A percentile compares a stretch with the other conserved stretches of the same genome.
Conservation (phyloP, 2,113 vertebrate species). For the Lutjanus erythropterus region DNA sequence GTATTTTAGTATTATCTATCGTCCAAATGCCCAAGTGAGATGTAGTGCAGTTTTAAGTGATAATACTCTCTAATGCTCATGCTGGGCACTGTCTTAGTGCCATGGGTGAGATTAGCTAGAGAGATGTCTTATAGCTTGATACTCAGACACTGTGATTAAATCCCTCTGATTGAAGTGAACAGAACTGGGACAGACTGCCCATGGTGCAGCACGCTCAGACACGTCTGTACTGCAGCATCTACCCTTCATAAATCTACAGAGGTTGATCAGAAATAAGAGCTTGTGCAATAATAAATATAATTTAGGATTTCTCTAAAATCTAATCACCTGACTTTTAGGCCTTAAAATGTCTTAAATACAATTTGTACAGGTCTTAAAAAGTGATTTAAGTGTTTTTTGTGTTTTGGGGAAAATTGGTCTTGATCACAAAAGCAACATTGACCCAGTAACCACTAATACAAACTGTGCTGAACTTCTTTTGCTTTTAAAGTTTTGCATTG, state of each 20-base stretch:
- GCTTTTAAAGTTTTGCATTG: too few species aligned
- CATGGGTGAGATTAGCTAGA: conserved; percentile 61
- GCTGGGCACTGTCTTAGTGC: conserved; percentile 36
- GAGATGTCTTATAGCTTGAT: conserved; percentile 63
- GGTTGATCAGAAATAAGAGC: not conserved
- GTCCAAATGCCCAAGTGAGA: conserved; percentile 8
- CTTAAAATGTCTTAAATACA: too few species aligned
- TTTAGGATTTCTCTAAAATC: too few species aligned
- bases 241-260: conserved; percentile 10
- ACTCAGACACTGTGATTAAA: conserved; percentile 75
- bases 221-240: conserved; percentile 19
- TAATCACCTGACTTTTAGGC: too few species aligned
- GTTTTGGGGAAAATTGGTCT: too few species aligned
- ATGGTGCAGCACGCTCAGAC: conserved; percentile 30
- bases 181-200: conserved; percentile 79
- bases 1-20: not conserved
- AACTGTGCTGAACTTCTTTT: too few species aligned
- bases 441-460: too few species aligned
- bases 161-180: conserved; percentile 83
- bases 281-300: not conserved
- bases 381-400: too few species aligned
- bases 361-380: too few species aligned
- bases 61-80: conserved; percentile 27
- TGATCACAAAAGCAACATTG: too few species aligned
- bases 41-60: conserved; percentile 7